These are phyloP conservation scores for Palloptera scutellata DNA, from an alignment of 2,888 invertebrate species.

Conservation along the genomic window DNA sequence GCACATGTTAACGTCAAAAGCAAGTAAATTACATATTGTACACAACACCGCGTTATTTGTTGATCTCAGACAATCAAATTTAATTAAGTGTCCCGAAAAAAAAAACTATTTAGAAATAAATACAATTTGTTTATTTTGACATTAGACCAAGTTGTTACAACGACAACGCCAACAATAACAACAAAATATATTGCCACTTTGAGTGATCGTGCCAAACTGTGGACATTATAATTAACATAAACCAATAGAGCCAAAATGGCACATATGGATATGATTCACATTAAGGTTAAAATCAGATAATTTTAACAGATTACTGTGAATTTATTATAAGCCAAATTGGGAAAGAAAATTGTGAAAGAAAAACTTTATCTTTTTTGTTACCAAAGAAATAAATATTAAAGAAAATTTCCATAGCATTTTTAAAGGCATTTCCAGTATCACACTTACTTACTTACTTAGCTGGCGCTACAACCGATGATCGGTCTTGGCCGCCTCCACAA, in stretches of 20 bases:
- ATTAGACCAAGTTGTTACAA: constrained; percentile 24
- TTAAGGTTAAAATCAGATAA: neutral
- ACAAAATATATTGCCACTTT: constrained; percentile 45
- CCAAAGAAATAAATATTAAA: no score
- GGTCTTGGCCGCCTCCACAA: no score
- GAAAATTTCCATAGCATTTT: no score
- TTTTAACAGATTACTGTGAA: no score
- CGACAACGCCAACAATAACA: constrained; percentile 7
- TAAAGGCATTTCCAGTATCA: no score
- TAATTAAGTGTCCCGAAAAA: constrained; percentile 37
- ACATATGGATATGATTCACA: neutral
- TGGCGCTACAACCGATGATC: no score
- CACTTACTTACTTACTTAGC: no score
- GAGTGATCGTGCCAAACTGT: constrained; percentile 51
- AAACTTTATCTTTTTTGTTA: no score
- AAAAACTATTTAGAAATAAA: neutral
- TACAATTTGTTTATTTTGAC: constrained; percentile 35
- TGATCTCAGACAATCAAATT: constrained; percentile 19
- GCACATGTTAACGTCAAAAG: no score
- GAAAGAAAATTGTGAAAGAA: no score
- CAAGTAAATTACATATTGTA: neutral
- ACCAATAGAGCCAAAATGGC: constrained; percentile 20
- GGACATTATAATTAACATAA: constrained; percentile 56
- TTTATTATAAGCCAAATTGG: no score
- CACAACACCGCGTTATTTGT: constrained; percentile 15